These are phyloP conservation scores for Scomber japonicus DNA, from an alignment of 2,113 vertebrate species.

Conservation along the genomic window DNA sequence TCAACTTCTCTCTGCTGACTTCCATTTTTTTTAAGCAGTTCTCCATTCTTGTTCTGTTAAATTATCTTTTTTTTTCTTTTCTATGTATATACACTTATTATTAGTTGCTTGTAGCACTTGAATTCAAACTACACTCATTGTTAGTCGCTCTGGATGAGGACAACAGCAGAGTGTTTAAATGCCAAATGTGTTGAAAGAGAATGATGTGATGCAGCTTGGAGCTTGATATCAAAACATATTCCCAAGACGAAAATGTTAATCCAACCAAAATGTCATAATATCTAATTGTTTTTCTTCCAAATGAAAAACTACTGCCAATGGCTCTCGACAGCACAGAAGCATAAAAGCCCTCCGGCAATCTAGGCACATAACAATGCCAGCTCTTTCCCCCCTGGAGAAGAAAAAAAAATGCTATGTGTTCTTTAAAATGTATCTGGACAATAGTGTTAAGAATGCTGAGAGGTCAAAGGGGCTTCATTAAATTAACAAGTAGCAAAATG, in stretches of 20 bases:
- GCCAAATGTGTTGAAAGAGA: constrained; percentile 56
- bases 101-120: not conserved
- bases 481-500: not conserved
- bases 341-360: constrained; percentile 57
- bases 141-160: constrained; percentile 9
- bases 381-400: constrained; percentile 31
- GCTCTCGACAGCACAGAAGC: constrained; percentile 53
- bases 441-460: constrained; percentile 27
- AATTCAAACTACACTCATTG: constrained; percentile 20
- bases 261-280: constrained; percentile 70
- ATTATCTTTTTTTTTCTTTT: not conserved
- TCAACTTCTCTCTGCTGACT: constrained; percentile 1
- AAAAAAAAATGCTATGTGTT: constrained; percentile 28
- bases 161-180: constrained; percentile 30
- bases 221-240: constrained; percentile 61
- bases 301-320: constrained; percentile 47
- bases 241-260: constrained; percentile 58
- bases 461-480: constrained; percentile 34
- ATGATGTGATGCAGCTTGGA: constrained; percentile 52
- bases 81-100: constrained; percentile 12
- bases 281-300: constrained; percentile 60
- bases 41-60: not conserved
- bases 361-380: constrained; percentile 43
- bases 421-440: constrained; percentile 31
- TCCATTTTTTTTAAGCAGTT: not conserved